These are phyloP conservation scores for Perca schrenkii DNA, from an alignment of 2,113 vertebrate species.

Conservation along the genomic window DNA sequence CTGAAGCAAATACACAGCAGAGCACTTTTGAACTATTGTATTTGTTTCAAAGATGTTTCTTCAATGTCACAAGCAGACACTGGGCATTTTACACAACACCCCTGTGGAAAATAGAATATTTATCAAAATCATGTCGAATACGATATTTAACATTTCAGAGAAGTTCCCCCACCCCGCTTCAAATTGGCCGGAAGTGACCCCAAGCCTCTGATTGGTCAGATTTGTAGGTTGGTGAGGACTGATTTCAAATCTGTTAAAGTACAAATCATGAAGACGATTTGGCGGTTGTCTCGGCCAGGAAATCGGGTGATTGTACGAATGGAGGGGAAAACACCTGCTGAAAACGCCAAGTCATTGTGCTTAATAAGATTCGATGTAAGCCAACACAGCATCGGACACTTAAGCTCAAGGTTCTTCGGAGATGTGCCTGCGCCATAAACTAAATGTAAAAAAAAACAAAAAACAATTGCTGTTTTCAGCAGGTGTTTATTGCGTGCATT, in stretches of 20 bases:
- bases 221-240: neutral
- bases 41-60: conserved; percentile 15
- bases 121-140: conserved; percentile 8
- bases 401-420: neutral
- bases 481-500: neutral
- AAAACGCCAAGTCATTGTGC: neutral
- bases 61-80: neutral
- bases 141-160: conserved; percentile 1
- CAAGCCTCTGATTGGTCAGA: neutral
- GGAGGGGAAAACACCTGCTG: conserved; percentile 2
- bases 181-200: neutral
- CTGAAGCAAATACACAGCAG: conserved; percentile 7
- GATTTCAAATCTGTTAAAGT: neutral
- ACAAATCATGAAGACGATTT: neutral
- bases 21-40: conserved; percentile 39
- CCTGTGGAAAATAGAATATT: conserved; percentile 11
- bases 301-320: neutral
- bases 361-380: conserved; percentile 17
- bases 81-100: neutral
- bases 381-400: neutral
- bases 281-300: neutral
- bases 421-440: neutral
- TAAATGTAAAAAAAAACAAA: neutral
- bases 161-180: neutral
- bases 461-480: neutral